Conservation (phyloP, 2,888 invertebrate genomes). For the Yponomeuta cagnagella region DNA sequence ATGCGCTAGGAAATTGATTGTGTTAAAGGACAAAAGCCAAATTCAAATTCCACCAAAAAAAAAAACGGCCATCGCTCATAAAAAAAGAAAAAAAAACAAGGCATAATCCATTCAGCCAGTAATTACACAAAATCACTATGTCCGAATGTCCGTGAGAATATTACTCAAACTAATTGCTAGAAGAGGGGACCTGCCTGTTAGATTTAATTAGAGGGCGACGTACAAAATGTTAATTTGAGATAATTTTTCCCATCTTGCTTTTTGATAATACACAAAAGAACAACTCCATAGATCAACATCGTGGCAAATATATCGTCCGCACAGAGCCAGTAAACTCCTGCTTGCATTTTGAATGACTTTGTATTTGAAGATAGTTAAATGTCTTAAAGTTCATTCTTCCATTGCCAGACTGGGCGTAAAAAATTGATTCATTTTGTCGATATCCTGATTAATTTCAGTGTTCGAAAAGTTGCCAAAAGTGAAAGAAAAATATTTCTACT, state of each 20-base stretch:
- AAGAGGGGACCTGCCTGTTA: constrained; percentile 30
- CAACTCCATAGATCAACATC: not conserved
- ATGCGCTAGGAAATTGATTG: no score
- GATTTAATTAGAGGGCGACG: constrained; percentile 63
- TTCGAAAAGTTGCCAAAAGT: no score
- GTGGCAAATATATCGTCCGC: not conserved
- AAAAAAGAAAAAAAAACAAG: not conserved
- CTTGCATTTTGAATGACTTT: no score
- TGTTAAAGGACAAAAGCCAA: not conserved
- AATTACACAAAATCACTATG: constrained; percentile 1
- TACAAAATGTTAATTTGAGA: constrained; percentile 44
- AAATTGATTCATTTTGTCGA: no score
- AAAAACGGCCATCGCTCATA: not conserved
- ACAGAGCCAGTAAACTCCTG: no score
- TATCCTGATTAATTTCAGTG: no score
- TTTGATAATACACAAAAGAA: not conserved
- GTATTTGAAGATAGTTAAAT: no score
- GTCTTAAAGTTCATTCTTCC: no score
- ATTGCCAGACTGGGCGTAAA: no score
- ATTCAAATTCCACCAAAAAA: not conserved
- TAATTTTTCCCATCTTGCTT: constrained; percentile 31
- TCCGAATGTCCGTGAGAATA: constrained; percentile 35
- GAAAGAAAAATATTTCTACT: no score
- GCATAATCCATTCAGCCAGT: not conserved
- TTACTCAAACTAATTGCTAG: constrained; percentile 25